phyloP scores from a whole-genome alignment of 2,888 invertebrate species.

The Apotomis betuletana region DNA sequence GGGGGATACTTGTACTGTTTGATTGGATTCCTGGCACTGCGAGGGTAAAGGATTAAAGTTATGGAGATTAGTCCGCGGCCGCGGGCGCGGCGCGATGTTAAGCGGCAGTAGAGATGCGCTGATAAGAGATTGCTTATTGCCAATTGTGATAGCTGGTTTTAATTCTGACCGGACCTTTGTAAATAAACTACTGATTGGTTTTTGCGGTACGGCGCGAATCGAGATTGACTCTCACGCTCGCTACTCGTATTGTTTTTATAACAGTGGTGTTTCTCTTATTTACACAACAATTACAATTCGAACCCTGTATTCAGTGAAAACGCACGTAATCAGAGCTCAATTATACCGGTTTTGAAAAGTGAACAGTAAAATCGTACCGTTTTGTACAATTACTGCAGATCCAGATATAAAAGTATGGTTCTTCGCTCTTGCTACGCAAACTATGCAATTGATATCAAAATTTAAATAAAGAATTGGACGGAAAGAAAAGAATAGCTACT shows the following conservation, averaged over 20 bases:
- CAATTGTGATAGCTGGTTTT: conserved; percentile 80
- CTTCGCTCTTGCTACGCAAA: not conserved
- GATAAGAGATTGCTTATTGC: conserved; percentile 83
- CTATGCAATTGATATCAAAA: not conserved
- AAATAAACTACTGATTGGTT: conserved; percentile 53
- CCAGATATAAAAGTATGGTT: not conserved
- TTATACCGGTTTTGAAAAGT: not conserved
- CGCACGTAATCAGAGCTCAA: not conserved
- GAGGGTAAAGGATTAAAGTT: conserved; percentile 84
- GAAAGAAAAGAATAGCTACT: too few species aligned
- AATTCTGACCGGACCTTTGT: conserved; percentile 66
- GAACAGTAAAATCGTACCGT: not conserved
- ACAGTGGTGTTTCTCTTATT: not conserved
- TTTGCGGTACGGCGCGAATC: conserved; percentile 21
- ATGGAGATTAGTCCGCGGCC: conserved; percentile 84
- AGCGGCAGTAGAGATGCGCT: conserved; percentile 81
- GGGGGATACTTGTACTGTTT: conserved; percentile 80
- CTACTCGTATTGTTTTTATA: conserved; percentile 3
- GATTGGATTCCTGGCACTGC: conserved; percentile 83
- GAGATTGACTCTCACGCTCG: conserved; percentile 18
- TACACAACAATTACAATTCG: not conserved
- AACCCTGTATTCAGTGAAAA: not conserved
- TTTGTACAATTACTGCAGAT: not conserved
- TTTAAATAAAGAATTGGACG: too few species aligned
- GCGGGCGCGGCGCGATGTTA: conserved; percentile 80